Evolutionary conservation across 2,113 vertebrate species (phyloP).

Genomic region (Labrus mixtus): DNA sequence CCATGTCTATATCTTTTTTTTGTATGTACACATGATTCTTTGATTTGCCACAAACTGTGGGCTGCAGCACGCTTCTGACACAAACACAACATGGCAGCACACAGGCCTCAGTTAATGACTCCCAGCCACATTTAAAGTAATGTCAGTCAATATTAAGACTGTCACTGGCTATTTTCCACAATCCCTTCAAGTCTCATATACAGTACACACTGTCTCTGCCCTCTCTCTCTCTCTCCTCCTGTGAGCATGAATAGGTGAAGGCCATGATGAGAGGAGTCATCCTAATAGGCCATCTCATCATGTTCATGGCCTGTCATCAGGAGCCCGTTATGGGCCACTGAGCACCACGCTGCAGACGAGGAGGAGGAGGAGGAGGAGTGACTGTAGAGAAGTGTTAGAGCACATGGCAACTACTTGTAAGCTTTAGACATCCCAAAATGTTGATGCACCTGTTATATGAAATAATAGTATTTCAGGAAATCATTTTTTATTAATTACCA

Average conservation of each 20-base stretch:
- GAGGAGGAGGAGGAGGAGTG: conserved; percentile 1
- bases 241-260: conserved; percentile 29
- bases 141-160: background rate
- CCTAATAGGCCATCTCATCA: conserved; percentile 54
- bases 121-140: background rate
- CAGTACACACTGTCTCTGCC: background rate
- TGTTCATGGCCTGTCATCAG: conserved; percentile 55
- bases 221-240: conserved; percentile 2
- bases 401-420: background rate
- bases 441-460: too few relatives aligned
- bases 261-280: conserved; percentile 54
- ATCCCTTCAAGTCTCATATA: background rate
- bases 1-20: background rate
- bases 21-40: background rate
- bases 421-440: too few relatives aligned
- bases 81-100: too few relatives aligned
- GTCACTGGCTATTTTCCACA: background rate
- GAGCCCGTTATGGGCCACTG: conserved; percentile 57
- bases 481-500: too few relatives aligned
- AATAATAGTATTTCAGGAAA: too few relatives aligned
- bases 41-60: background rate
- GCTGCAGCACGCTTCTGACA: background rate
- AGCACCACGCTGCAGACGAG: conserved; percentile 44
- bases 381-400: background rate
- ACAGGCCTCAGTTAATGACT: background rate